phyloP scores from a whole-genome alignment of 2,113 vertebrate genomes.

The Anhinga rufa region DNA sequence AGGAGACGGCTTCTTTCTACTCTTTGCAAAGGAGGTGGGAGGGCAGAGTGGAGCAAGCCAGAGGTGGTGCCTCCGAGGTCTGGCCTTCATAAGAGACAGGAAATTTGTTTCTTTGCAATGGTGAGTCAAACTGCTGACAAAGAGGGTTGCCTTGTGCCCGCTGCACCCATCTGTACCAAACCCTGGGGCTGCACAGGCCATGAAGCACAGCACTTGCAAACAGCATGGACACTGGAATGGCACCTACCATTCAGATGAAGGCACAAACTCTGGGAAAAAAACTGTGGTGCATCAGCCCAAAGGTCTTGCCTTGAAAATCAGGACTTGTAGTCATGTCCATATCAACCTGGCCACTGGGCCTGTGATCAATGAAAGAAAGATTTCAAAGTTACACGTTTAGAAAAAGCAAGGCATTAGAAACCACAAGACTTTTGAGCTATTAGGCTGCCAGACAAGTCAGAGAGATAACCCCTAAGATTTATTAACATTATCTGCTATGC shows the following conservation, averaged over 20 bases:
- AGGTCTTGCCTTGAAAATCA: neutral
- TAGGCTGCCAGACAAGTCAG: conserved; percentile 38
- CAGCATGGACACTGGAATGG: neutral
- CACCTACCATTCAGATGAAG: neutral
- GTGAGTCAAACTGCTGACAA: neutral
- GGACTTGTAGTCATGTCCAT: neutral
- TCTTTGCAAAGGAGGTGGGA: neutral
- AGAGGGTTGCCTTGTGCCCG: neutral
- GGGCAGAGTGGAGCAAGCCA: neutral
- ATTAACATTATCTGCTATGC: conserved; percentile 25
- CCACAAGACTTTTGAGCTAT: conserved; percentile 19
- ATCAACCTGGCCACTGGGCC: neutral
- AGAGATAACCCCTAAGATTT: conserved; percentile 41
- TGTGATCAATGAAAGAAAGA: neutral
- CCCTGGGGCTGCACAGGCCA: neutral
- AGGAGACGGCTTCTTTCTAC: neutral
- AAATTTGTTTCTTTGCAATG: neutral
- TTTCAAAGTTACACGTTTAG: neutral
- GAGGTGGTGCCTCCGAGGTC: neutral
- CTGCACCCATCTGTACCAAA: neutral
- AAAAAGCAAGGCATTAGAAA: neutral
- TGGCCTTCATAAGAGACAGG: neutral
- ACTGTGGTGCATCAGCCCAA: neutral
- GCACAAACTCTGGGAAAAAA: neutral
- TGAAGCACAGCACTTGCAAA: neutral